A percentile compares a stretch with the other conserved stretches of the same genome.
These are phyloP conservation scores for Ptychoptera albimana DNA, from an alignment of 2,888 invertebrate species.

Conservation along the genomic window DNA sequence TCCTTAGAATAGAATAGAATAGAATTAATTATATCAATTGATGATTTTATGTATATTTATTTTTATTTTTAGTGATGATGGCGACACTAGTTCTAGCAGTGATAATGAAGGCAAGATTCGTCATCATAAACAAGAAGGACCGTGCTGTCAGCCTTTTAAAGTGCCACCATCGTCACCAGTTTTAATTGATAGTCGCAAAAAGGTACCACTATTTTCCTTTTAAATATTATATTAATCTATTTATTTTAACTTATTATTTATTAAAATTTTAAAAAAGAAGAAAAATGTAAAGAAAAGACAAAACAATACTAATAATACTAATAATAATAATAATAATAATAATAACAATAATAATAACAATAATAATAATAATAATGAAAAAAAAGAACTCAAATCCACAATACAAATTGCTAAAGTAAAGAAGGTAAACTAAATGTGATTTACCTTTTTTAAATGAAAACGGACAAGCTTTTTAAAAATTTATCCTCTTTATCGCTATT, in stretches of 20 bases:
- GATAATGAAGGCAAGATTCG: conserved; percentile 39
- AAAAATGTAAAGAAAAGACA: neutral
- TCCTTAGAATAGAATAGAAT: neutral
- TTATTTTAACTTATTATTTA: no score
- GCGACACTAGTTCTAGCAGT: conserved; percentile 55
- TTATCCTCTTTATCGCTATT: no score
- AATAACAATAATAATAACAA: no score
- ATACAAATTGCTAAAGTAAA: no score
- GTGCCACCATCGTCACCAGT: conserved; percentile 61
- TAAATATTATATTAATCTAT: neutral
- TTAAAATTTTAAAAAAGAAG: neutral
- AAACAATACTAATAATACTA: no score
- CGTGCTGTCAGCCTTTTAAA: conserved; percentile 30
- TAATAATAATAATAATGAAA: no score
- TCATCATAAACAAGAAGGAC: conserved; percentile 26
- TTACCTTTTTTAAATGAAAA: no score
- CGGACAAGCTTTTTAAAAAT: no score
- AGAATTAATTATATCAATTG: no score
- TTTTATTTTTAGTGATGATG: conserved; percentile 49
- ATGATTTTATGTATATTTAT: neutral
- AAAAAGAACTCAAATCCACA: no score
- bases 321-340: no score
- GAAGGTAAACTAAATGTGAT: no score
- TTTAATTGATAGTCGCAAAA: conserved; percentile 29
- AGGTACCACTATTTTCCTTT: conserved; percentile 6